phyloP scores from a whole-genome alignment of 2,888 invertebrate genomes.

The Eupithecia tripunctaria region DNA sequence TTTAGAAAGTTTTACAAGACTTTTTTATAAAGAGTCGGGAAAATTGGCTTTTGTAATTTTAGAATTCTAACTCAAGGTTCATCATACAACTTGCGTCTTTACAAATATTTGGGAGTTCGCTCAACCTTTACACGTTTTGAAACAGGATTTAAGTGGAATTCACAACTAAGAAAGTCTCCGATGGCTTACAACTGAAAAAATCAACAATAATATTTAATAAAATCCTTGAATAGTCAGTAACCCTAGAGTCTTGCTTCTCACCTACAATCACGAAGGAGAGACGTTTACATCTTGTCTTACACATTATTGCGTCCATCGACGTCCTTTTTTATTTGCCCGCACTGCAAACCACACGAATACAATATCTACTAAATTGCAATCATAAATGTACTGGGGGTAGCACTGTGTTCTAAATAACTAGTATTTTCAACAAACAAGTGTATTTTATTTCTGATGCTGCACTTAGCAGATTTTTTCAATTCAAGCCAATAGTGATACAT shows the following conservation, averaged over 20 bases:
- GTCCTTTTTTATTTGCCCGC: constrained; percentile 25
- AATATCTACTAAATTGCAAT: constrained; percentile 3
- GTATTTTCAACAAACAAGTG: not conserved
- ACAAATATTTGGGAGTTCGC: too few species aligned
- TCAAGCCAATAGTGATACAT: constrained; percentile 3
- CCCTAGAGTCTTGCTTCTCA: not conserved
- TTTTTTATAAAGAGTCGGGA: too few species aligned
- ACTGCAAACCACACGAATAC: not conserved
- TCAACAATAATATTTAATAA: not conserved
- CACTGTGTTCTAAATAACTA: not conserved
- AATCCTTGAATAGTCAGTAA: not conserved
- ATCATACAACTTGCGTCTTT: too few species aligned
- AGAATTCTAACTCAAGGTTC: too few species aligned
- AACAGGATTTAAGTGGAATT: not conserved
- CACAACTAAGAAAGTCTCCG: not conserved
- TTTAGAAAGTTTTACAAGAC: too few species aligned
- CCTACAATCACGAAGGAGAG: constrained; percentile 14
- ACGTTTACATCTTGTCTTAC: constrained; percentile 36
- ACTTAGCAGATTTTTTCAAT: not conserved
- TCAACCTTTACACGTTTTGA: not conserved
- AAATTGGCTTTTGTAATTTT: too few species aligned
- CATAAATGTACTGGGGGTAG: not conserved
- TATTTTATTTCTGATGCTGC: not conserved
- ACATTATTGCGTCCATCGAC: constrained; percentile 26
- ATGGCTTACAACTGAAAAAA: not conserved